phyloP scores from a whole-genome alignment of 1,140 invertebrate genomes.

The Lerema accius region DNA sequence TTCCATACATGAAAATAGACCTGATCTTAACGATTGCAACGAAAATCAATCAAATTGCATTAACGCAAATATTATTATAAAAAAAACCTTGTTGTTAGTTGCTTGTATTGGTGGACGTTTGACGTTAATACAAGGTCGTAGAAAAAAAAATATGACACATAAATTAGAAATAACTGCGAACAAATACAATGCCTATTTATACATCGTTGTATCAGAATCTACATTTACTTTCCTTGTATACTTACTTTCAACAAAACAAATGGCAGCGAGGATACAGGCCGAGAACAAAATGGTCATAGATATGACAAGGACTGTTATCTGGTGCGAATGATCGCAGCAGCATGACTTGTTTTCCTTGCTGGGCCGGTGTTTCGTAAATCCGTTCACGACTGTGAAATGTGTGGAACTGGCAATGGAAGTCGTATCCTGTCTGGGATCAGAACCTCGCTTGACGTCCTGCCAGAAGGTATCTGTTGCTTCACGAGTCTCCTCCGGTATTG shows the following conservation, averaged over 20 bases:
- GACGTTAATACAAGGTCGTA: no score
- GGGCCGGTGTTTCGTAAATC: constrained; percentile 85
- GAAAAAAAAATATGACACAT: no score
- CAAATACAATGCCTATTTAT: no score
- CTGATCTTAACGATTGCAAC: no score
- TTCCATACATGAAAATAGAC: no score
- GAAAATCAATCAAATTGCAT: no score
- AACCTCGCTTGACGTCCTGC: constrained; percentile 75
- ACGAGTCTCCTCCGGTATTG: constrained; percentile 69
- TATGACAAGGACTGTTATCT: constrained; percentile 90
- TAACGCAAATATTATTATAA: no score
- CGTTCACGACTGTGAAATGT: constrained; percentile 93
- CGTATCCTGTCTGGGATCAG: constrained; percentile 83
- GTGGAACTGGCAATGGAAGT: constrained; percentile 91
- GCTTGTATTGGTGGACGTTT: no score
- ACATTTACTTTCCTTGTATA: constrained; percentile 37
- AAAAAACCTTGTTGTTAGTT: no score
- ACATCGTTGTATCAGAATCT: not conserved
- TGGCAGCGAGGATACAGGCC: constrained; percentile 88
- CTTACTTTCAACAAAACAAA: constrained; percentile 88
- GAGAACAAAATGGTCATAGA: constrained; percentile 91
- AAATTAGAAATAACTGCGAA: no score
- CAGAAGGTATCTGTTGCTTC: constrained; percentile 68
- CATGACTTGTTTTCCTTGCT: constrained; percentile 82
- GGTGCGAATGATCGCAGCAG: constrained; percentile 88